phyloP scores from a whole-genome alignment of 2,888 invertebrate species.

The Tyria jacobaeae region DNA sequence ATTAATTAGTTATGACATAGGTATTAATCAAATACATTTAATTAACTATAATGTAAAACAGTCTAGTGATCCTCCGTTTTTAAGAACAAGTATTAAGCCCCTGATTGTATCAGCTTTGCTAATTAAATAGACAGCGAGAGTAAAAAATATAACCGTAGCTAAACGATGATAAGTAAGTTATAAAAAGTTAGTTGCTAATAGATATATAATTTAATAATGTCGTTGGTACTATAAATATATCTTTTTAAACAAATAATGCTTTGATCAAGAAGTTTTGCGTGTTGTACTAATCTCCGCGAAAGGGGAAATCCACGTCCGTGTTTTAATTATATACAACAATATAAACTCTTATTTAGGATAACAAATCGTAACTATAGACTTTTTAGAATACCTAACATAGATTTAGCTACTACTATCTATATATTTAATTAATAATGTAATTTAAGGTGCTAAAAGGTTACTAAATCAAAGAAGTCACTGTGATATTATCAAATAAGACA shows the following conservation, averaged over 20 bases:
- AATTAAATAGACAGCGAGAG: background rate
- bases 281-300: too few species aligned
- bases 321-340: too few species aligned
- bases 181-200: background rate
- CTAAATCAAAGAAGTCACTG: constrained; percentile 56
- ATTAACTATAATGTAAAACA: background rate
- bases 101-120: background rate
- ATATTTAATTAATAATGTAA: background rate
- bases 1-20: too few species aligned
- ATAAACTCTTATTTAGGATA: too few species aligned
- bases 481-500: constrained; percentile 60
- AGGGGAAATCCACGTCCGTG: background rate
- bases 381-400: background rate
- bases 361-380: background rate
- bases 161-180: background rate
- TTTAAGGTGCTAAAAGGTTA: constrained; percentile 2
- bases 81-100: background rate
- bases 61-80: background rate
- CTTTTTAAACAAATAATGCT: too few species aligned
- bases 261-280: too few species aligned
- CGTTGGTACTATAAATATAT: too few species aligned
- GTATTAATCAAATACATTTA: background rate
- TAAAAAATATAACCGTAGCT: background rate
- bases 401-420: background rate
- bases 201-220: too few species aligned